Conservation (phyloP, 1,140 invertebrate species). For the Bombus sylvicola region DNA sequence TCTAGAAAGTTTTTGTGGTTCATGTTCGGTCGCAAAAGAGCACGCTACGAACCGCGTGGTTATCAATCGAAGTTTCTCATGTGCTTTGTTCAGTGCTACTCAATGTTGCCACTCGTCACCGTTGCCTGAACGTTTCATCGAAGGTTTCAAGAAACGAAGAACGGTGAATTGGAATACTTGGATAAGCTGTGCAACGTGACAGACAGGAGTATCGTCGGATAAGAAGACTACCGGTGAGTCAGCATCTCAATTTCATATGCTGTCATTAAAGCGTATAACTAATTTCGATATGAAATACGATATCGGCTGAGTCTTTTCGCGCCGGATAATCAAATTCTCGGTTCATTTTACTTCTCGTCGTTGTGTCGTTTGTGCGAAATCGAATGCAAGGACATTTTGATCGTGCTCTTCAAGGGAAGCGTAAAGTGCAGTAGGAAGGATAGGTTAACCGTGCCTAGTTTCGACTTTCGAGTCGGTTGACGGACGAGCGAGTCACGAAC, state of each 20-base stretch:
- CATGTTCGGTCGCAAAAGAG: background rate
- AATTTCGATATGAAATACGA: background rate
- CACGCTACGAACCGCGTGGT: slow-evolving; percentile 18
- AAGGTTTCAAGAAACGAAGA: background rate
- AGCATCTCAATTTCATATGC: slow-evolving; percentile 13
- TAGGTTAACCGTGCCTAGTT: background rate
- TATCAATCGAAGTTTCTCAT: background rate
- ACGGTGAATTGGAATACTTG: background rate
- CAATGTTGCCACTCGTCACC: background rate
- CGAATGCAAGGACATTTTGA: background rate
- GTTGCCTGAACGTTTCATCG: background rate
- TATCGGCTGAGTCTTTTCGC: background rate
- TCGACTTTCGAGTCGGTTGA: background rate
- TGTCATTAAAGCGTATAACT: background rate
- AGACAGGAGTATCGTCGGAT: background rate
- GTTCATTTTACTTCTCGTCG: background rate
- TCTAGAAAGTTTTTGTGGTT: rapidly evolving
- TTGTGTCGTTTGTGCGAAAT: background rate
- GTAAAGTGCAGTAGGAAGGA: too few relatives aligned
- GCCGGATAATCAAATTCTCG: background rate
- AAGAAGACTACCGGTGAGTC: slow-evolving; percentile 36
- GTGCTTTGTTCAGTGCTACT: background rate
- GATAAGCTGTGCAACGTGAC: background rate
- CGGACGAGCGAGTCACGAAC: slow-evolving; percentile 9
- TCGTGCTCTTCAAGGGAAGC: too few relatives aligned